Percentiles rank a stretch among this genome's conserved stretches.
Conservation (phyloP, 2,888 invertebrate genomes). For the Neoascia interrupta region DNA sequence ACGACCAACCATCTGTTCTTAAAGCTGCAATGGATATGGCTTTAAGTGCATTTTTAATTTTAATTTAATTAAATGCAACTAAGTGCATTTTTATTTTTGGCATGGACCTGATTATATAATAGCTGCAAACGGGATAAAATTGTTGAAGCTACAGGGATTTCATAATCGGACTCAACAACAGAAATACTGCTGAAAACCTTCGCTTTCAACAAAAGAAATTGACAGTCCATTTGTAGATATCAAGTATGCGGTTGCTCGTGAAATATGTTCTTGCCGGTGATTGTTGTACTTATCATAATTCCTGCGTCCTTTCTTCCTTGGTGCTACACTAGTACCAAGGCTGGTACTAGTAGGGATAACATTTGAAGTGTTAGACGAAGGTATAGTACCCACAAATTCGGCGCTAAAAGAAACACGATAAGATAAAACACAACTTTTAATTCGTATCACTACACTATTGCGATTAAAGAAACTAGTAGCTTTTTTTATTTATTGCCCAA, state of each 20-base stretch:
- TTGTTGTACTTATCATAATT: not conserved
- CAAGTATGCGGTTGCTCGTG: slow-evolving; percentile 11
- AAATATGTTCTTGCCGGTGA: slow-evolving; percentile 15
- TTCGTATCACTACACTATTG: not conserved
- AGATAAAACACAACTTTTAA: not conserved
- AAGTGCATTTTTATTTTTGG: slow-evolving; percentile 4
- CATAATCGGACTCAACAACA: slow-evolving; percentile 12
- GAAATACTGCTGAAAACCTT: slow-evolving; percentile 19
- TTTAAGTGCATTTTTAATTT: slow-evolving; percentile 4
- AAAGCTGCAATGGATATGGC: slow-evolving; percentile 2
- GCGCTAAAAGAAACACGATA: not conserved
- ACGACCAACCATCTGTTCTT: slow-evolving; percentile 28
- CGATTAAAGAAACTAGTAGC: not conserved
- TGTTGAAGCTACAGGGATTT: slow-evolving; percentile 9
- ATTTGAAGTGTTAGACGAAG: not conserved
- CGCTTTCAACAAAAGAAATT: slow-evolving; percentile 25
- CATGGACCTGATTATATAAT: slow-evolving; percentile 3
- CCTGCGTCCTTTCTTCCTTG: slow-evolving; percentile 17
- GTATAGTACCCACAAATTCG: not conserved
- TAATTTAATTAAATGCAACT: too few species aligned
- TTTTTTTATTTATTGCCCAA: not conserved
- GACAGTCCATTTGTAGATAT: slow-evolving; percentile 9
- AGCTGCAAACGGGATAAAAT: slow-evolving; percentile 11
- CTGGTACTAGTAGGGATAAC: not conserved
- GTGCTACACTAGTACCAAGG: not conserved